Evolutionary conservation across 2,797 vertebrate genomes (phyloP).

Genomic region (Botia kubotai): DNA sequence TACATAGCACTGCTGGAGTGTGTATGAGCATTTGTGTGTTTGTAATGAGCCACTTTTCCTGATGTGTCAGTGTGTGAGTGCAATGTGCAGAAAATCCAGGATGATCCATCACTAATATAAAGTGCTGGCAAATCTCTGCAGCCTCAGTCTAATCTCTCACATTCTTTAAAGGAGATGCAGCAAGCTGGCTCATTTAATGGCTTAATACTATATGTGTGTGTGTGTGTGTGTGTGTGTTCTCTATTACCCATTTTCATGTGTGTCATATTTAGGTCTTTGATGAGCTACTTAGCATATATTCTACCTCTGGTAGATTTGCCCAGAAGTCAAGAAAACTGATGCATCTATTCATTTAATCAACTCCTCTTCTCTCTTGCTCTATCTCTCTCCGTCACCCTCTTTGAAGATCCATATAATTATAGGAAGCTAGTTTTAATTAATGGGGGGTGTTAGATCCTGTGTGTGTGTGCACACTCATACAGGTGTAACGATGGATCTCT

Average conservation of each 20-base stretch:
- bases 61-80: constrained; percentile 43
- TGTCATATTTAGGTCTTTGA: constrained; percentile 47
- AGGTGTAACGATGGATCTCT: constrained; percentile 36
- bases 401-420: constrained; percentile 56
- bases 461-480: neutral
- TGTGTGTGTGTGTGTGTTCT: constrained; percentile 14
- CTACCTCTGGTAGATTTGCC: constrained; percentile 32
- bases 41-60: constrained; percentile 47
- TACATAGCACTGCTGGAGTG: constrained; percentile 18
- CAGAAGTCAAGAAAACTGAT: constrained; percentile 16
- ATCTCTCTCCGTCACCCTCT: constrained; percentile 57
- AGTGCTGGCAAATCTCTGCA: constrained; percentile 60
- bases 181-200: constrained; percentile 74
- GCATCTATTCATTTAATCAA: constrained; percentile 56
- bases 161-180: constrained; percentile 76
- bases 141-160: constrained; percentile 73
- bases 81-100: constrained; percentile 74
- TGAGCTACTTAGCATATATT: constrained; percentile 23
- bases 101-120: constrained; percentile 79
- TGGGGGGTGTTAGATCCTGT: constrained; percentile 18
- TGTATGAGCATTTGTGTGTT: constrained; percentile 46
- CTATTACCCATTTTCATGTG: constrained; percentile 4
- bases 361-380: constrained; percentile 50
- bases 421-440: constrained; percentile 53
- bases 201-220: constrained; percentile 34